Conservation (phyloP, 2,888 invertebrate species). For the Hecatera dysodea region DNA sequence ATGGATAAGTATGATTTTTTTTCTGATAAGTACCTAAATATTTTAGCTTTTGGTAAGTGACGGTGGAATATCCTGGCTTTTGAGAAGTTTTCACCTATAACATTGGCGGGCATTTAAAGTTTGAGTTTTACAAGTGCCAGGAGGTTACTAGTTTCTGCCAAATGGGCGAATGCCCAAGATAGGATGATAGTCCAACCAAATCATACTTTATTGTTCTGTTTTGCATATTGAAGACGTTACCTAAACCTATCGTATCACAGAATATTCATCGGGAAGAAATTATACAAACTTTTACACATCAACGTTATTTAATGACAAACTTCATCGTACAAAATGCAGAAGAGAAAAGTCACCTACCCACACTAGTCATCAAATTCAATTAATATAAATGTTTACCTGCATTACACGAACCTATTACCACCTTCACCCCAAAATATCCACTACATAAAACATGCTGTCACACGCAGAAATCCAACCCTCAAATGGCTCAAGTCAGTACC, state of each 20-base stretch:
- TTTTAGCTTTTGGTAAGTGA: no score
- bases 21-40: no score
- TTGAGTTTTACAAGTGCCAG: slow-evolving; percentile 3
- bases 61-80: background rate
- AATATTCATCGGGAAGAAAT: background rate
- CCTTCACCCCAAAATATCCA: slow-evolving; percentile 31
- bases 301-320: background rate
- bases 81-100: background rate
- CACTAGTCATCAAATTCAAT: slow-evolving; percentile 38
- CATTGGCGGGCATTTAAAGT: background rate
- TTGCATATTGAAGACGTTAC: background rate
- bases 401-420: slow-evolving; percentile 33
- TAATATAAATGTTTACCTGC: slow-evolving; percentile 43
- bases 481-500: slow-evolving; percentile 53
- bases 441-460: slow-evolving; percentile 38
- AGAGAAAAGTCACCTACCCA: background rate
- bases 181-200: slow-evolving; percentile 3
- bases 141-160: slow-evolving; percentile 13
- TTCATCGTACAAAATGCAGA: no score
- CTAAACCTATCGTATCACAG: background rate
- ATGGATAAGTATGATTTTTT: no score
- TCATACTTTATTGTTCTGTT: background rate
- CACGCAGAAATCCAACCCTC: slow-evolving; percentile 47
- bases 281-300: no score
- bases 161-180: slow-evolving; percentile 35